These are phyloP conservation scores for Myotis vivesi DNA, from an alignment of 2,797 vertebrate genomes.

Conservation along the genomic window DNA sequence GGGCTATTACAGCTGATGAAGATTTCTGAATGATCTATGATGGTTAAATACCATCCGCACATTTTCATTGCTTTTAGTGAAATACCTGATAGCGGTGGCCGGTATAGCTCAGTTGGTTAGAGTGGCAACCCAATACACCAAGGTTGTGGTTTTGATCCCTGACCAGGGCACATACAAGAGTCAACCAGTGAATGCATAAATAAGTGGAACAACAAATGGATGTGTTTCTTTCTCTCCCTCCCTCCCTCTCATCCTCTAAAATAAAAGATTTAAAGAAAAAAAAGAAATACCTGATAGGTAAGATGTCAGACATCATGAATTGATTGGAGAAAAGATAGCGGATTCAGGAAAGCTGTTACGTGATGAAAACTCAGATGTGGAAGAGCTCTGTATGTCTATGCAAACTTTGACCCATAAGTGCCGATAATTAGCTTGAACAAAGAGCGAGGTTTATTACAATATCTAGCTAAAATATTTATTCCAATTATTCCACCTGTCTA, in stretches of 20 bases:
- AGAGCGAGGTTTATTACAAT: not conserved
- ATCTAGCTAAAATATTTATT: not conserved
- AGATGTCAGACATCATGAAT: not conserved
- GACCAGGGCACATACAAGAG: too few species aligned
- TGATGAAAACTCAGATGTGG: not conserved
- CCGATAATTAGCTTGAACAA: not conserved
- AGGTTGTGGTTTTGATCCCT: too few species aligned
- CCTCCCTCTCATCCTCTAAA: too few species aligned
- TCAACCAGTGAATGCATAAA: too few species aligned
- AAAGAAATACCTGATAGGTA: not conserved
- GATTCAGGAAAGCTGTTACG: not conserved
- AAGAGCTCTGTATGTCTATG: not conserved
- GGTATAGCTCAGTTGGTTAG: too few species aligned
- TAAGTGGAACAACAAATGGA: too few species aligned
- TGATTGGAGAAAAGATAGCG: not conserved
- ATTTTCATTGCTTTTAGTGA: not conserved
- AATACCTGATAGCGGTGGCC: not conserved
- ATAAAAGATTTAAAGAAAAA: too few species aligned
- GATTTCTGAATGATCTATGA: not conserved
- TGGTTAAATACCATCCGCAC: not conserved
- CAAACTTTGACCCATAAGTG: not conserved
- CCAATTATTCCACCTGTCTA: not conserved
- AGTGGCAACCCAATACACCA: too few species aligned
- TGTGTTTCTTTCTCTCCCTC: too few species aligned
- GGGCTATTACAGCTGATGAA: not conserved